A percentile compares a stretch with the other conserved stretches of the same genome.
Evolutionary conservation across 2,113 vertebrate genomes (phyloP).

Genomic region (Ophthalmolycus amberensis): DNA sequence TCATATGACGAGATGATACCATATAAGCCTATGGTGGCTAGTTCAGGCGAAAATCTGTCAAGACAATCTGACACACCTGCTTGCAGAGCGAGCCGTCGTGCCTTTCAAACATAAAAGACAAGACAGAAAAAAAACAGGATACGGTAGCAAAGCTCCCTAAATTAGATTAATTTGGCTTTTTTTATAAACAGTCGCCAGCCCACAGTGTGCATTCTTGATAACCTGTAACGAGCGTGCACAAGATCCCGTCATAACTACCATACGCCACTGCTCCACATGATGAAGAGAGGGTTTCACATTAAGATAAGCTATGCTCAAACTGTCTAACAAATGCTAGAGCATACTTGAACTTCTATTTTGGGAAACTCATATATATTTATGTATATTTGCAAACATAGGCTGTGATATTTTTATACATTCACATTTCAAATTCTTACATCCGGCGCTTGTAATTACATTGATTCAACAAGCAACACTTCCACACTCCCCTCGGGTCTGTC

Average conservation of each 20-base stretch:
- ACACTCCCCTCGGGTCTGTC: slow-evolving; percentile 6
- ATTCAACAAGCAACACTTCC: slow-evolving; percentile 41
- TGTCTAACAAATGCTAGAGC: background rate
- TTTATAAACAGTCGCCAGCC: no score
- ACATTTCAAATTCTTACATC: slow-evolving; percentile 27
- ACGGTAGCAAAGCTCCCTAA: no score
- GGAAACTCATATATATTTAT: background rate
- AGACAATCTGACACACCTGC: background rate
- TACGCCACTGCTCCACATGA: background rate
- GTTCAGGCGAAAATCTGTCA: background rate
- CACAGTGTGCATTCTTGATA: no score
- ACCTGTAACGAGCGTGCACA: no score
- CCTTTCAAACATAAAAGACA: no score
- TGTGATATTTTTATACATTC: slow-evolving; percentile 9
- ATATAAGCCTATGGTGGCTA: background rate
- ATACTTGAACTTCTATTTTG: background rate
- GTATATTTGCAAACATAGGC: background rate
- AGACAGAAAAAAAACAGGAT: no score
- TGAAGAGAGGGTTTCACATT: slow-evolving; percentile 1
- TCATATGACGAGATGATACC: background rate
- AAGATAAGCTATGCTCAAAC: background rate
- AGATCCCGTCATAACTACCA: no score
- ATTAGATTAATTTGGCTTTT: no score
- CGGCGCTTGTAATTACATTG: slow-evolving; percentile 33
- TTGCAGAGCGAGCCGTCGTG: no score